Conservation (phyloP, 2,113 vertebrate genomes). For the Cathartes aura region DNA sequence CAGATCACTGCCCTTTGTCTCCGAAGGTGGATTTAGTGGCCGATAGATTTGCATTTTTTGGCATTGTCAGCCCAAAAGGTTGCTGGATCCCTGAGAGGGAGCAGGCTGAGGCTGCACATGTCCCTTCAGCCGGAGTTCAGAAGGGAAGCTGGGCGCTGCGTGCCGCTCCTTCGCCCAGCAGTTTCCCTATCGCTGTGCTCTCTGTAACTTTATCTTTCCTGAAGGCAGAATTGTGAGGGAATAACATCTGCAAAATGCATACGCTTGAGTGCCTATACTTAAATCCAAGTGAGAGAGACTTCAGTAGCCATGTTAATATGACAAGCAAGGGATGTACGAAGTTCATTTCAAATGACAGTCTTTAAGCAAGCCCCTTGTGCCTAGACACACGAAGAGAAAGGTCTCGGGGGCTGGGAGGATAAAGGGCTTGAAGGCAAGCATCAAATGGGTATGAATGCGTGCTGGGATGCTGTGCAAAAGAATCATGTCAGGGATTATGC, state of each 20-base stretch:
- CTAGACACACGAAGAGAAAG: not conserved
- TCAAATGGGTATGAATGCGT: not conserved
- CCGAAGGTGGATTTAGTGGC: not conserved
- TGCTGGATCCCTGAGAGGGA: not conserved
- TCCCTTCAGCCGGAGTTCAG: not conserved
- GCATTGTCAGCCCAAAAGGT: not conserved
- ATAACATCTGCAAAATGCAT: not conserved
- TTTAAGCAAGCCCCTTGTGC: not conserved
- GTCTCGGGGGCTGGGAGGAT: not conserved
- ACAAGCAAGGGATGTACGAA: not conserved
- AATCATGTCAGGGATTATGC: not conserved
- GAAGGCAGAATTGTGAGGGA: not conserved
- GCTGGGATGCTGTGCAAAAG: not conserved
- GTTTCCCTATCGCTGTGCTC: not conserved
- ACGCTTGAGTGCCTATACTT: not conserved
- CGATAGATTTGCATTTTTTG: not conserved
- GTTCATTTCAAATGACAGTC: not conserved
- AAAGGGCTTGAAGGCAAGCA: not conserved
- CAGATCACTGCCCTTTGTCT: not conserved
- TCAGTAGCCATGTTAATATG: not conserved
- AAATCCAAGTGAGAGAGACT: not conserved
- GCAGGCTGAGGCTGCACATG: not conserved
- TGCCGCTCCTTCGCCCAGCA: not conserved
- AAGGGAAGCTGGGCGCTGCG: not conserved
- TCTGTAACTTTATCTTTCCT: constrained; percentile 20